Percentiles rank a stretch among this genome's conserved stretches.
Conservation (phyloP, 2,113 vertebrate genomes). For the Zapornia atra region DNA sequence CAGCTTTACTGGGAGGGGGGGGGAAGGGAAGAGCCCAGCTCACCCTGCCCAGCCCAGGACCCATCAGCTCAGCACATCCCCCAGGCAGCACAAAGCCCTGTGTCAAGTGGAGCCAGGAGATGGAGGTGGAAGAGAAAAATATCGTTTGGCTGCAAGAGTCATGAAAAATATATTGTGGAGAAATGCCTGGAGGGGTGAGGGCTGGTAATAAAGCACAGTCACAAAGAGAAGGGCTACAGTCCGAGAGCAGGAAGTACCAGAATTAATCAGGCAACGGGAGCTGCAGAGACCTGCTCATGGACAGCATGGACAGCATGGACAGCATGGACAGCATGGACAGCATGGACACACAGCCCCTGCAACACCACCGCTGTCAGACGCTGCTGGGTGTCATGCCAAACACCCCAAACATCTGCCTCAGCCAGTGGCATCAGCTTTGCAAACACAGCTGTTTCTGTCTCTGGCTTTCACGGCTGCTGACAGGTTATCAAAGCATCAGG, state of each 20-base stretch:
- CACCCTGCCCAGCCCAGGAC: background rate
- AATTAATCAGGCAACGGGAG: background rate
- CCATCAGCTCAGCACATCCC: background rate
- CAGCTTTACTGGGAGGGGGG: accelerated
- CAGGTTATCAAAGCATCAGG: background rate
- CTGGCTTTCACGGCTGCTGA: background rate
- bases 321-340: background rate
- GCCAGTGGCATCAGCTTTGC: background rate
- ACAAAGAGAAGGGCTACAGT: background rate
- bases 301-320: background rate
- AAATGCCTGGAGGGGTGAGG: background rate
- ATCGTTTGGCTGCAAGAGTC: background rate
- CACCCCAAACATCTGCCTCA: background rate
- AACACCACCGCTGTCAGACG: background rate
- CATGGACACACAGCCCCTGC: background rate
- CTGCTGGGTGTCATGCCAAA: background rate
- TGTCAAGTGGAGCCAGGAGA: accelerated
- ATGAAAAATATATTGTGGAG: background rate
- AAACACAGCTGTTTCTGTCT: background rate
- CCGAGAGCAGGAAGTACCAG: background rate
- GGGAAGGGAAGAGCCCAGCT: background rate
- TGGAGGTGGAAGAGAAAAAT: background rate
- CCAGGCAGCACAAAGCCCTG: accelerated
- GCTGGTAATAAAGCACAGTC: background rate
- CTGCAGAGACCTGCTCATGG: background rate